Evolutionary conservation across 2,797 vertebrate species (phyloP).

Genomic region (Morus bassanus): DNA sequence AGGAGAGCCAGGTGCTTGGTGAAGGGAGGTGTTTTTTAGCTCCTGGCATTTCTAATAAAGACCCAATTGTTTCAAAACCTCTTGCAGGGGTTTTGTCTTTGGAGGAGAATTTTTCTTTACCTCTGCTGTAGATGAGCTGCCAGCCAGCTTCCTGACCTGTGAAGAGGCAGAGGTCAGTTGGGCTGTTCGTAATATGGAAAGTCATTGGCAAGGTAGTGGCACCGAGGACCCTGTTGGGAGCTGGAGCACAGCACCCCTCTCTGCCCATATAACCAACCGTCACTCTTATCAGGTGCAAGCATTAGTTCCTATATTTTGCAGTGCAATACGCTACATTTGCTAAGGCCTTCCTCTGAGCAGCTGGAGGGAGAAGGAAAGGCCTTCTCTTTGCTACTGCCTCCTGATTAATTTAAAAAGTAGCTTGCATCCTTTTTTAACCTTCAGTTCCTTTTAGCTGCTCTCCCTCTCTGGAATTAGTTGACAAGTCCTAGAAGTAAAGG

Average conservation of each 20-base stretch:
- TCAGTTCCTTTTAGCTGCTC: neutral
- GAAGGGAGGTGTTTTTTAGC: neutral
- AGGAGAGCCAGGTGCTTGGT: neutral
- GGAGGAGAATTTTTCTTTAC: neutral
- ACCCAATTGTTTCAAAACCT: neutral
- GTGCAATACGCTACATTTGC: neutral
- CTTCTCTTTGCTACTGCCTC: neutral
- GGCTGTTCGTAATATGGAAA: neutral
- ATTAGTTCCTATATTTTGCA: neutral
- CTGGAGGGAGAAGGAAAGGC: neutral
- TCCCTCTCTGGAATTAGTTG: neutral
- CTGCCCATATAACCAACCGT: neutral
- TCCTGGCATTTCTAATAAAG: neutral
- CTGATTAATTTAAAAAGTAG: neutral
- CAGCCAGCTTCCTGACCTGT: neutral
- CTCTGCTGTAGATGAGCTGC: neutral
- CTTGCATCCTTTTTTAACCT: neutral
- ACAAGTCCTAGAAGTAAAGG: neutral
- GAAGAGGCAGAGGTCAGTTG: neutral
- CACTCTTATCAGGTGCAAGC: neutral
- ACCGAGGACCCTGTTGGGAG: neutral
- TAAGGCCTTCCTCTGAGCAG: neutral
- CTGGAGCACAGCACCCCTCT: neutral
- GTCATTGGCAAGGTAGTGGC: neutral
- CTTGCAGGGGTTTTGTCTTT: neutral